A percentile compares a stretch with the other conserved stretches of the same genome.
These are phyloP conservation scores for Osedax frankpressi DNA, from an alignment of 2,888 invertebrate species.

Conservation along the genomic window DNA sequence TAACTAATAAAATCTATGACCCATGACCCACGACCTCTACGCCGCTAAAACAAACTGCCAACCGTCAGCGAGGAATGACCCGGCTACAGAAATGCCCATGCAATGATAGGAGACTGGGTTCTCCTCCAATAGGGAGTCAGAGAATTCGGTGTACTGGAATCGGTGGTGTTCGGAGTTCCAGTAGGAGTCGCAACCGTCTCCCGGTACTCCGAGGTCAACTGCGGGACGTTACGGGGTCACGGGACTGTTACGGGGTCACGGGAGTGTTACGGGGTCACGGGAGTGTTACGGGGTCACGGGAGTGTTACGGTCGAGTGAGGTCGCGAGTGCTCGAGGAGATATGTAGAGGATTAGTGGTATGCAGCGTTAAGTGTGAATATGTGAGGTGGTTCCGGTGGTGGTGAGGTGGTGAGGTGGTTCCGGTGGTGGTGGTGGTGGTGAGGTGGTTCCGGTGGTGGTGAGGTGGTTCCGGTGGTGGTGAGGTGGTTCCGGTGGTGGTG, in stretches of 20 bases:
- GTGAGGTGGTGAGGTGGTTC: no score
- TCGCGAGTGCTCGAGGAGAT: neutral
- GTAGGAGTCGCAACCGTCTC: slow-evolving; percentile 28
- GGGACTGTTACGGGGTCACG: neutral
- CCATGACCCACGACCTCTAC: neutral
- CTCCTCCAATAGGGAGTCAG: slow-evolving; percentile 32
- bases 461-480: no score
- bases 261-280: neutral
- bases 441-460: no score
- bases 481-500: no score
- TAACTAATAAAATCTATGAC: no score
- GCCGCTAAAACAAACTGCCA: neutral
- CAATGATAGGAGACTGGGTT: slow-evolving; percentile 41
- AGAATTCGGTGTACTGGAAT: slow-evolving; percentile 37
- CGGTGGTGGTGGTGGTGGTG: no score
- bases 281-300: neutral
- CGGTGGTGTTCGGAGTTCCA: slow-evolving; percentile 43
- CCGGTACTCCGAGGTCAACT: neutral
- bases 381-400: no score
- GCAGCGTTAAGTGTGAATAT: no score
- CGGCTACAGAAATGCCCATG: slow-evolving; percentile 41
- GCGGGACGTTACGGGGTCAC: neutral
- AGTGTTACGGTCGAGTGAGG: neutral
- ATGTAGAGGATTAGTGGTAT: neutral
- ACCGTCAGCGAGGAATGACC: slow-evolving; percentile 30